A percentile compares a stretch with the other conserved stretches of the same genome.
These are phyloP conservation scores for Tetranychus piercei DNA, from an alignment of 2,888 invertebrate genomes.

Conservation along the genomic window DNA sequence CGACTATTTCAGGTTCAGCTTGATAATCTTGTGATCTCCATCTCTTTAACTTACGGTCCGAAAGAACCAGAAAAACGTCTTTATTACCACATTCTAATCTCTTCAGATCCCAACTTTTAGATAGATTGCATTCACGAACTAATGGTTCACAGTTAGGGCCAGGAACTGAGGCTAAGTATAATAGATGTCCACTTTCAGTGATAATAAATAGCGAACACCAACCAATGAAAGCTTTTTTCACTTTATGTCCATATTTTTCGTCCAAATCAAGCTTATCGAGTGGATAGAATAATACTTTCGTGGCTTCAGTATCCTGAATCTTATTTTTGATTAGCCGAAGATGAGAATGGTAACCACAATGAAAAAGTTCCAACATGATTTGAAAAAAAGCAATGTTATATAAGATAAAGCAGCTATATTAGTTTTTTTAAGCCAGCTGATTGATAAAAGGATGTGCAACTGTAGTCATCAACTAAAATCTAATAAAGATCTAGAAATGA, in stretches of 20 bases:
- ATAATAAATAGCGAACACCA: slow-evolving; percentile 21
- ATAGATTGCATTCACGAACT: background rate
- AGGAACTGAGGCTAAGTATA: slow-evolving; percentile 14
- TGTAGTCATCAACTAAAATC: too few relatives aligned
- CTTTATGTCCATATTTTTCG: background rate
- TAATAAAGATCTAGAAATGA: too few relatives aligned
- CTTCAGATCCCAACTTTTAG: slow-evolving; percentile 7
- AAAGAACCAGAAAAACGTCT: background rate
- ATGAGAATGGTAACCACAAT: too few relatives aligned
- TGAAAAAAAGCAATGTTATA: too few relatives aligned
- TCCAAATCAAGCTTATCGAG: slow-evolving; percentile 2
- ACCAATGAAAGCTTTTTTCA: slow-evolving; percentile 19
- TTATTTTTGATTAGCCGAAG: too few relatives aligned
- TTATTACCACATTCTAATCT: background rate
- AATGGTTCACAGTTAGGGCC: background rate
- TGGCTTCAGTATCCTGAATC: too few relatives aligned
- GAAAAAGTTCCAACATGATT: too few relatives aligned
- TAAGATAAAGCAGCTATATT: too few relatives aligned
- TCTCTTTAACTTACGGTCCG: background rate
- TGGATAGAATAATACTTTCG: background rate
- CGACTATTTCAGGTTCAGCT: background rate
- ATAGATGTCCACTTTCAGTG: slow-evolving; percentile 17
- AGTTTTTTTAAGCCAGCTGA: too few relatives aligned
- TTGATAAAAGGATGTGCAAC: too few relatives aligned
- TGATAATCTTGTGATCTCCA: slow-evolving; percentile 4